Conservation (phyloP, 1,140 invertebrate genomes). For the Mycetomoellerius zeteki region DNA sequence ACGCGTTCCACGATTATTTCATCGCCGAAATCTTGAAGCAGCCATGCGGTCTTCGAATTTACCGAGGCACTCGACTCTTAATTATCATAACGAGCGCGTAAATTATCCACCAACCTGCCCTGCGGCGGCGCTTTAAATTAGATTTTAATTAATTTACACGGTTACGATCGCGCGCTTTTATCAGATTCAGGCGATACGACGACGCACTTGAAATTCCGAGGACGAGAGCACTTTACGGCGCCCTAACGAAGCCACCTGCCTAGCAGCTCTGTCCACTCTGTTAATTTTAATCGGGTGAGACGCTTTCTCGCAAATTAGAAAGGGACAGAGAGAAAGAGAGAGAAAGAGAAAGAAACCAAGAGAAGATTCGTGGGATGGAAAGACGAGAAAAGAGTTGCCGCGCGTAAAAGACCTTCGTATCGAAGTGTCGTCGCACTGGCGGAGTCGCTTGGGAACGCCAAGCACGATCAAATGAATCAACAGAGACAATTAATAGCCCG, state of each 20-base stretch:
- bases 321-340: not conserved
- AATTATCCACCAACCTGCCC: constrained; percentile 10
- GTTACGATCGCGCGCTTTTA: constrained; percentile 67
- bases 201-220: constrained; percentile 75
- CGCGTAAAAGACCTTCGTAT: constrained; percentile 79
- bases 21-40: not conserved
- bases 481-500: constrained; percentile 86
- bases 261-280: constrained; percentile 71
- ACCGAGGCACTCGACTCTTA: constrained; percentile 2
- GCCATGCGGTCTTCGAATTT: constrained; percentile 2
- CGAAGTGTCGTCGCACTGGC: constrained; percentile 67
- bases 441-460: constrained; percentile 80
- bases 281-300: constrained; percentile 77
- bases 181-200: constrained; percentile 39
- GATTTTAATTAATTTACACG: constrained; percentile 63
- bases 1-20: constrained; percentile 2
- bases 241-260: constrained; percentile 76
- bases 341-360: not conserved
- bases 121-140: constrained; percentile 53
- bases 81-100: constrained; percentile 55
- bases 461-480: constrained; percentile 86
- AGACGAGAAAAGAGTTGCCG: constrained; percentile 67
- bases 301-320: constrained; percentile 76
- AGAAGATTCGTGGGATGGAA: constrained; percentile 15
- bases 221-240: constrained; percentile 74